Conservation (phyloP, 2,888 invertebrate species). For the Chaitophorus viminalis region DNA sequence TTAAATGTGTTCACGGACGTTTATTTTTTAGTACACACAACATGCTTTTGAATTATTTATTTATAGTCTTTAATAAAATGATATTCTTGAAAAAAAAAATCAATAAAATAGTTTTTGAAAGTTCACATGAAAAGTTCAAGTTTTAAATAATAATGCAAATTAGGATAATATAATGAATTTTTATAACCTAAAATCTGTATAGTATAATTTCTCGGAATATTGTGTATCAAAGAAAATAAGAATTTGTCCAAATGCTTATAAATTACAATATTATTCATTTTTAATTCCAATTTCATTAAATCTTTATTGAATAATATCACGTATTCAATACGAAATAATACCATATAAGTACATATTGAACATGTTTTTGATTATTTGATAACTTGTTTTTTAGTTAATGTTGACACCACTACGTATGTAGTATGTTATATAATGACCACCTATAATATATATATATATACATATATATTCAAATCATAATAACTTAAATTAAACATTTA, state of each 20-base stretch:
- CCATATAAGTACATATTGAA: too few relatives aligned
- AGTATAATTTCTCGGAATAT: background rate
- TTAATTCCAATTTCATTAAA: too few relatives aligned
- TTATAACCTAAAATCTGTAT: background rate
- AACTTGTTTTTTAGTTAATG: background rate
- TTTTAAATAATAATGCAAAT: too few relatives aligned
- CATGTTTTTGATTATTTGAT: background rate
- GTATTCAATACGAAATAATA: background rate
- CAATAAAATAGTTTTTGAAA: background rate
- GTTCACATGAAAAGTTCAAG: background rate
- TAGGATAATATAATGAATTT: background rate
- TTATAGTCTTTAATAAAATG: background rate
- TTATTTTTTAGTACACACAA: background rate
- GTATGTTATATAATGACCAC: background rate
- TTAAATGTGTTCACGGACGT: background rate
- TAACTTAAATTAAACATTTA: background rate
- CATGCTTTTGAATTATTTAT: background rate
- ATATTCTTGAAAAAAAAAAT: background rate
- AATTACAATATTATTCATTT: background rate
- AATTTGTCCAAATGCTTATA: background rate
- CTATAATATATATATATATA: background rate
- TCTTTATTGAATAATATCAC: background rate
- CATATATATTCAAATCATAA: too few relatives aligned
- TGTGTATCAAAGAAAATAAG: background rate
- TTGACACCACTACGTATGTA: too few relatives aligned